Conservation (phyloP, 2,888 invertebrate genomes). For the Lymantria dispar region DNA sequence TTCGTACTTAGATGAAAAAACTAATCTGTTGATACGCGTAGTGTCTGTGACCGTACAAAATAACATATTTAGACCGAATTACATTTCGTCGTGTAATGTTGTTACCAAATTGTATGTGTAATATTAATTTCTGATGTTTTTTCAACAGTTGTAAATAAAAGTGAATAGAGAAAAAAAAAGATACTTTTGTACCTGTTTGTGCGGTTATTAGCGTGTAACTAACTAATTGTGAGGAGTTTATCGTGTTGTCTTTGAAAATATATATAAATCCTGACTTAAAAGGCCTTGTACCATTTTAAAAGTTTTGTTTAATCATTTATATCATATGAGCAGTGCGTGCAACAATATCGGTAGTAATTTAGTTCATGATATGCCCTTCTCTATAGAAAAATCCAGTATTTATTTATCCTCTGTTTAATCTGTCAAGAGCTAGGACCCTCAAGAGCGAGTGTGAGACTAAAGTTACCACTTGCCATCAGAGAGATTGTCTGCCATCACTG, state of each 20-base stretch:
- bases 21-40: conserved; percentile 34
- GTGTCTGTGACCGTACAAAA: conserved; percentile 47
- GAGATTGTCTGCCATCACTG: no score
- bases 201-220: conserved; percentile 56
- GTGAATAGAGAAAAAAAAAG: conserved; percentile 43
- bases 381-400: no score
- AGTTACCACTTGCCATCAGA: no score
- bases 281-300: no score
- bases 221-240: conserved; percentile 35
- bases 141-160: conserved; percentile 67
- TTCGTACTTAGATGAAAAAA: conserved; percentile 61
- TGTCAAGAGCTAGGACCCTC: no score
- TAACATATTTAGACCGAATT: conserved; percentile 27
- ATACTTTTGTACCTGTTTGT: conserved; percentile 78
- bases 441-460: no score
- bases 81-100: conserved; percentile 38
- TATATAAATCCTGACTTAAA: conserved; percentile 9
- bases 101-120: conserved; percentile 44
- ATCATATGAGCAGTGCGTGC: no score
- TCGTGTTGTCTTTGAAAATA: conserved; percentile 21
- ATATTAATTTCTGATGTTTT: conserved; percentile 34
- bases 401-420: no score
- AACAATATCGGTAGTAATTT: no score
- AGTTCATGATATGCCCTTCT: no score
- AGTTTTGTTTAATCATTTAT: no score